phyloP scores from a whole-genome alignment of 2,888 invertebrate species.

The Eupithecia subumbrata region DNA sequence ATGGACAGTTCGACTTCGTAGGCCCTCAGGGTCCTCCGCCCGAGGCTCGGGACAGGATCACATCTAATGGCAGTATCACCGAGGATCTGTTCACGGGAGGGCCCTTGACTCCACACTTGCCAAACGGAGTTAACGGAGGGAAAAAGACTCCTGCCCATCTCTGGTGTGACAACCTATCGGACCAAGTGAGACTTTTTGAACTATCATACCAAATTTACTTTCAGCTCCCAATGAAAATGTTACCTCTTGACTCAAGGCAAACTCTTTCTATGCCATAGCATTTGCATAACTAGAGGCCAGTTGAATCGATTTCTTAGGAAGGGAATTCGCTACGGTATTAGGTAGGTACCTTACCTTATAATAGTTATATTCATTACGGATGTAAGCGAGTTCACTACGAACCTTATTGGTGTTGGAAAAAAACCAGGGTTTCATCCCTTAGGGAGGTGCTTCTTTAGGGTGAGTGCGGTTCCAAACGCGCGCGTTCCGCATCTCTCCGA shows the following conservation, averaged over 20 bases:
- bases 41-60: constrained; percentile 66
- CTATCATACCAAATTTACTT: neutral
- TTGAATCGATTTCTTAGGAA: constrained; percentile 20
- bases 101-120: constrained; percentile 76
- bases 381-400: too few relatives aligned
- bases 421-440: too few relatives aligned
- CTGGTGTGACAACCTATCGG: constrained; percentile 85
- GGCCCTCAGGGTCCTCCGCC: constrained; percentile 83
- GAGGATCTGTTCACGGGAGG: constrained; percentile 79
- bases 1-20: constrained; percentile 94
- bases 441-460: too few relatives aligned
- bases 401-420: too few relatives aligned
- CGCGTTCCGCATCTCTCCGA: neutral
- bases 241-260: neutral
- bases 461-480: too few relatives aligned
- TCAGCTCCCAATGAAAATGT: neutral
- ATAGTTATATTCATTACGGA: neutral
- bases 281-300: constrained; percentile 22
- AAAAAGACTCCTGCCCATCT: constrained; percentile 83
- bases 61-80: constrained; percentile 72
- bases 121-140: constrained; percentile 80
- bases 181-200: constrained; percentile 80
- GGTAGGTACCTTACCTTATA: neutral
- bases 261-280: constrained; percentile 6
- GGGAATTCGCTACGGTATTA: neutral